Conservation (phyloP, 2,797 vertebrate genomes). For the Falco concolor region DNA sequence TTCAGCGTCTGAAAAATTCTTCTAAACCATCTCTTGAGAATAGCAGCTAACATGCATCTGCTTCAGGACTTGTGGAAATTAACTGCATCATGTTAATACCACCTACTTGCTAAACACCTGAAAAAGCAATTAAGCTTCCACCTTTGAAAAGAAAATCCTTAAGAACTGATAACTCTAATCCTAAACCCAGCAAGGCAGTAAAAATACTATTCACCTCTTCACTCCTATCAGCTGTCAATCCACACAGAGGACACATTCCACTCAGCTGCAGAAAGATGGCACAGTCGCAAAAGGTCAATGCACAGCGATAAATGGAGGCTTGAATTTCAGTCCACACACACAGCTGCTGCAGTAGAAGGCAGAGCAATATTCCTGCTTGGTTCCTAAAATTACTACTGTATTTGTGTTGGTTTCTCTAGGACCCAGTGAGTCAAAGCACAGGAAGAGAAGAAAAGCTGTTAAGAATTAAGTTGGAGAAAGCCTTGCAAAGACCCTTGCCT, state of each 20-base stretch:
- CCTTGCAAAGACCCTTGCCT: neutral
- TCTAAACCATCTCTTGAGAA: neutral
- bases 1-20: neutral
- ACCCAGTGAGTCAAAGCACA: neutral
- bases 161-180: conserved; percentile 21
- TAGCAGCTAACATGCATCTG: neutral
- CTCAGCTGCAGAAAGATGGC: neutral
- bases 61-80: neutral
- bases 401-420: neutral
- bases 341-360: neutral
- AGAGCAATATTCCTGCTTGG: neutral
- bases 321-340: neutral
- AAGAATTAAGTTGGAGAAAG: neutral
- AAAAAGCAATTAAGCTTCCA: conserved; percentile 19
- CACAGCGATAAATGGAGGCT: neutral
- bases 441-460: neutral
- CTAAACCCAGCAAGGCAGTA: neutral
- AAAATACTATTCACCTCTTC: conserved; percentile 35
- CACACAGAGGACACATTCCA: neutral
- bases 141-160: conserved; percentile 13
- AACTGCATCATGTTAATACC: neutral
- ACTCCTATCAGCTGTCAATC: neutral
- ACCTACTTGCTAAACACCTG: neutral
- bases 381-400: neutral
- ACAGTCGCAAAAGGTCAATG: neutral